phyloP scores from a whole-genome alignment of 2,888 invertebrate species.

The Drosophila barbarae region DNA sequence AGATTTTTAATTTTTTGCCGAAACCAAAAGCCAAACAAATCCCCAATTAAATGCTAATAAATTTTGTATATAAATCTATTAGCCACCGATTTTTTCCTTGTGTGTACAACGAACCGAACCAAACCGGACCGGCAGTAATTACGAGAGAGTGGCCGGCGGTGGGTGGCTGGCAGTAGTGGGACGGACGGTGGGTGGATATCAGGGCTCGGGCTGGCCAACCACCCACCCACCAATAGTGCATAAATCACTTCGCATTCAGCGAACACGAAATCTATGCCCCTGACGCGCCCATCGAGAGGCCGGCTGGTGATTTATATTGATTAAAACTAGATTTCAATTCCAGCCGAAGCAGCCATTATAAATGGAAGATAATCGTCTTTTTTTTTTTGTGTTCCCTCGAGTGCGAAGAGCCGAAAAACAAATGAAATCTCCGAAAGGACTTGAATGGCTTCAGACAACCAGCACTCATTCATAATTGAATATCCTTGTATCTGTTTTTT shows the following conservation, averaged over 20 bases:
- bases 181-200: constrained; percentile 1
- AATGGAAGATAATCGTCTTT: constrained; percentile 39
- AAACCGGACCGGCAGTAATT: constrained; percentile 39
- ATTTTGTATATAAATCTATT: background rate
- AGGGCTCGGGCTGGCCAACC: constrained; percentile 2
- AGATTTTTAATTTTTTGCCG: background rate
- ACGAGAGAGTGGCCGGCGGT: constrained; percentile 34
- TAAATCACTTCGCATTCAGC: constrained; percentile 49
- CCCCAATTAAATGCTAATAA: background rate
- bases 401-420: constrained; percentile 9
- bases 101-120: constrained; percentile 6
- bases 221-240: constrained; percentile 37
- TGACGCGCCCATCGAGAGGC: constrained; percentile 39
- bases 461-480: constrained; percentile 16
- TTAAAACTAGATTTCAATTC: constrained; percentile 46
- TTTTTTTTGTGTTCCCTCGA: constrained; percentile 14
- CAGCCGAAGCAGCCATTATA: constrained; percentile 33
- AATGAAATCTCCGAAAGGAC: constrained; percentile 11
- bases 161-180: background rate
- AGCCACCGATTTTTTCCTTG: background rate
- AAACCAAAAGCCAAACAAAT: background rate
- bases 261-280: constrained; percentile 48
- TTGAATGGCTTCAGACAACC: constrained; percentile 13
- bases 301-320: constrained; percentile 47
- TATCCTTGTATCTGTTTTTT: background rate